Percentiles rank a stretch among this genome's conserved stretches.
Evolutionary conservation across 2,113 vertebrate genomes (phyloP).

Genomic region (Actinemys pallida): DNA sequence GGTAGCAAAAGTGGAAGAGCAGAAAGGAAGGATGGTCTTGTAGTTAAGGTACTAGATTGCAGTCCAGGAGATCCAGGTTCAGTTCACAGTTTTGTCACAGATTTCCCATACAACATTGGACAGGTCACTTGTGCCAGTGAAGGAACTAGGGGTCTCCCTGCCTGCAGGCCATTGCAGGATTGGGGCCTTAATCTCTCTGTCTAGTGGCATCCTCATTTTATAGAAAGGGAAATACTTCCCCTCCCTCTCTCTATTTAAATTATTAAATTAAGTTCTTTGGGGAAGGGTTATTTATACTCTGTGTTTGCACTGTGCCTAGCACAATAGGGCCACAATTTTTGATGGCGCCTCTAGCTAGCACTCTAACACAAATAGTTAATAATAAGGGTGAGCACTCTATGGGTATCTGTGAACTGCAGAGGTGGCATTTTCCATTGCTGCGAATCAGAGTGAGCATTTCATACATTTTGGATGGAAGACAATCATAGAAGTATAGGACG

Average conservation of each 20-base stretch:
- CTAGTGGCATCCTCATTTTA: not conserved
- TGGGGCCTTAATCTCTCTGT: not conserved
- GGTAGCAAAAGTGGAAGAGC: fast-evolving
- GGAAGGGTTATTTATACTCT: not conserved
- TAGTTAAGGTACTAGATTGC: not conserved
- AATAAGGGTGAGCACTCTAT: not conserved
- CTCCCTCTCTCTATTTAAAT: not conserved
- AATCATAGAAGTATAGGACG: not conserved
- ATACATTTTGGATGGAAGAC: not conserved
- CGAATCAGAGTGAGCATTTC: not conserved
- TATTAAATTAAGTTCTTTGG: not conserved
- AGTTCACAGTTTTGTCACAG: not conserved
- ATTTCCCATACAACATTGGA: not conserved
- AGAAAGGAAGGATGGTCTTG: not conserved
- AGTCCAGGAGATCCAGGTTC: not conserved
- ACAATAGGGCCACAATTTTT: not conserved
- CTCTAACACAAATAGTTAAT: not conserved
- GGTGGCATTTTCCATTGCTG: not conserved
- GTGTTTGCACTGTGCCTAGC: not conserved
- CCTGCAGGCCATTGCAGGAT: not conserved
- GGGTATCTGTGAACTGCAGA: not conserved
- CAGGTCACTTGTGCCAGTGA: not conserved
- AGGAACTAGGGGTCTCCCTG: not conserved
- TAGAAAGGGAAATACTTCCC: not conserved
- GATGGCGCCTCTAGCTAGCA: not conserved